phyloP scores from a whole-genome alignment of 2,888 invertebrate genomes.

The Gymnoscelis rufifasciata region DNA sequence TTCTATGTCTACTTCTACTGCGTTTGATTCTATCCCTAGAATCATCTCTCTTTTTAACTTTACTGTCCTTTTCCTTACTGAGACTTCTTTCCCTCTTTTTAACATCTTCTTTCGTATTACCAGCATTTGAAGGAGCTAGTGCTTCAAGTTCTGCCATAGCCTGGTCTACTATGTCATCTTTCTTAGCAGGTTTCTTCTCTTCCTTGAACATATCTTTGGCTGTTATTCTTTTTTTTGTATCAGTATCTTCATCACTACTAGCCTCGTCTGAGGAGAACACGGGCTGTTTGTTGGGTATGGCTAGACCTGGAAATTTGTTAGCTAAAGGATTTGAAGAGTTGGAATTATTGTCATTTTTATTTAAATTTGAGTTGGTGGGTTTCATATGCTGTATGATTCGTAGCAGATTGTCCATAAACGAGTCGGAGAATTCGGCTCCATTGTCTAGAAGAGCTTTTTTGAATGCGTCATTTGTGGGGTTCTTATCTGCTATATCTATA shows the following conservation, averaged over 20 bases:
- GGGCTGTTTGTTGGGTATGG: conserved; percentile 86
- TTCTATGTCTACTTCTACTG: conserved; percentile 44
- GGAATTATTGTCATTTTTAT: conserved; percentile 33
- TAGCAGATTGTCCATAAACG: conserved; percentile 94
- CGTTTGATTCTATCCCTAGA: conserved; percentile 48
- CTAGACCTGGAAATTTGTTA: conserved; percentile 88
- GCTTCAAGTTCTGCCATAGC: conserved; percentile 93
- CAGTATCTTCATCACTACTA: conserved; percentile 53
- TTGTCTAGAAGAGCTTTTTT: conserved; percentile 92
- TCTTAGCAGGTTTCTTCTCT: conserved; percentile 45
- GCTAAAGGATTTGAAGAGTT: conserved; percentile 78
- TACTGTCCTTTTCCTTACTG: conserved; percentile 45
- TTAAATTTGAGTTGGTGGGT: conserved; percentile 66
- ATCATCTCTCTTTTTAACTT: conserved; percentile 41
- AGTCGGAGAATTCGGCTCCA: conserved; percentile 98
- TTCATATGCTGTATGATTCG: conserved; percentile 98
- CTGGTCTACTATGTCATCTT: conserved; percentile 82
- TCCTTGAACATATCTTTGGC: conserved; percentile 67
- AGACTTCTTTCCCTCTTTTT: conserved; percentile 45
- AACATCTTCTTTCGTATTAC: conserved; percentile 35
- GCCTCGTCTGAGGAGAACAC: conserved; percentile 57
- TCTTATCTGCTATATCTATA: conserved; percentile 94
- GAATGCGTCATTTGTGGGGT: conserved; percentile 91
- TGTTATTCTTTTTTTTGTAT: conserved; percentile 54
- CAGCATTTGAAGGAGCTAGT: conserved; percentile 83